phyloP scores from a whole-genome alignment of 2,888 invertebrate genomes.

The Actias luna region DNA sequence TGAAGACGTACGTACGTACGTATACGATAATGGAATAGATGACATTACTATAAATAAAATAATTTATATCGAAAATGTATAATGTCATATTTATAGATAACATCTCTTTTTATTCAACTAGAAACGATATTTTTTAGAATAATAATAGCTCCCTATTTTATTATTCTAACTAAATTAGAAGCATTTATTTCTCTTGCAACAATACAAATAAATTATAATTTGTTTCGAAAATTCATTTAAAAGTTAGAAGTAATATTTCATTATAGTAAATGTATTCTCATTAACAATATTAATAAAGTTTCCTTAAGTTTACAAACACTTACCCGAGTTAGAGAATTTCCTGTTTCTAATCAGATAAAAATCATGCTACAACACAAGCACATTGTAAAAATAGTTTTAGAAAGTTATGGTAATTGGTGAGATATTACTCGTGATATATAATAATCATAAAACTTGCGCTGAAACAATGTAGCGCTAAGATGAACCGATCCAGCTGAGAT shows the following conservation, averaged over 20 bases:
- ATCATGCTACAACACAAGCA: constrained; percentile 35
- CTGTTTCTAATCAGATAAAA: constrained; percentile 25
- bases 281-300: constrained; percentile 3
- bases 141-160: background rate
- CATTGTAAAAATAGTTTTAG: constrained; percentile 26
- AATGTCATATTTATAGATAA: too few relatives aligned
- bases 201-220: background rate
- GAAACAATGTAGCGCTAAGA: constrained; percentile 27
- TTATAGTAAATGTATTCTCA: background rate
- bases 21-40: too few relatives aligned
- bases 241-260: background rate
- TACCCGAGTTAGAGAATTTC: constrained; percentile 37
- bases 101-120: too few relatives aligned
- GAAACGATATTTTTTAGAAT: background rate
- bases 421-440: background rate
- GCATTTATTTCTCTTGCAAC: background rate
- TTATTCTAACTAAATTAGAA: background rate
- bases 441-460: constrained; percentile 36
- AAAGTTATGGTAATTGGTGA: background rate
- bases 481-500: constrained; percentile 23
- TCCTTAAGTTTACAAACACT: constrained; percentile 28
- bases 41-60: too few relatives aligned
- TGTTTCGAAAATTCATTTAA: background rate
- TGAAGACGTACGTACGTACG: too few relatives aligned
- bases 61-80: too few relatives aligned